Base-by-base conservation (phyloP, 2,797 vertebrate genomes). In the Vespertilio murinus region DNA sequence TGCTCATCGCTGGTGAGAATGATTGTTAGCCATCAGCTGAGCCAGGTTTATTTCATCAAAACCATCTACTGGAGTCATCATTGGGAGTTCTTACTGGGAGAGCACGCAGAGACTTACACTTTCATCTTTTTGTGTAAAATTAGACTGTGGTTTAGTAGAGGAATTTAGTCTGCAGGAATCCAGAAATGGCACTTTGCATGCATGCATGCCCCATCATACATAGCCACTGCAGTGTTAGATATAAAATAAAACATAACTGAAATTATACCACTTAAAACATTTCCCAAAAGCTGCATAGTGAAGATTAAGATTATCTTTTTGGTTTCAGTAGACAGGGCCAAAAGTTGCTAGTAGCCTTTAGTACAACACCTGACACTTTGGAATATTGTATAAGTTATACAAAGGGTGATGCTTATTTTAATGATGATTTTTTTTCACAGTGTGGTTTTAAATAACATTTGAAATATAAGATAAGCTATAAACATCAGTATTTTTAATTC, bases 81-180 rank as follows among this genome's bases (percentile, higher is more conserved):
- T 20, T 65, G 16, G 22, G 64, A 45, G 40, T 93, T 85, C 38
- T 90, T 65, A 79, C 25, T 79, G 54, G 56, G 64, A 75, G 47
- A 42, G 8, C 6, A 0, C 56, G 14, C 40, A 73, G 91, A 80
- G 73, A 65, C 79, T 75, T 87, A 30, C 23, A 82, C 54, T 77
- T 81, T 92, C 69, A n/a, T 74, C 22, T 93, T 85, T 73, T 22
- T 93, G 45, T 86, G 12, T 89, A 33, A 64, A 82, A 65, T 47
- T 70, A 38, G 49, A 78, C 47, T 84, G 49, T 82, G 56, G 23
- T 93, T 96, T 59, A 59, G 77, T 56, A 74, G 84, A 88, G 78
- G 88, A 88, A 94, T 90, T 78, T 77, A 33, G n/a, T 85, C 59
- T 75, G 54, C 69, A 84, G 90, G 79, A 93, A 84, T 94, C 67